A percentile compares a stretch with the other conserved stretches of the same genome.
These are phyloP conservation scores for Alligator mississippiensis DNA, from an alignment of 2,113 vertebrate species.

Conservation along the genomic window DNA sequence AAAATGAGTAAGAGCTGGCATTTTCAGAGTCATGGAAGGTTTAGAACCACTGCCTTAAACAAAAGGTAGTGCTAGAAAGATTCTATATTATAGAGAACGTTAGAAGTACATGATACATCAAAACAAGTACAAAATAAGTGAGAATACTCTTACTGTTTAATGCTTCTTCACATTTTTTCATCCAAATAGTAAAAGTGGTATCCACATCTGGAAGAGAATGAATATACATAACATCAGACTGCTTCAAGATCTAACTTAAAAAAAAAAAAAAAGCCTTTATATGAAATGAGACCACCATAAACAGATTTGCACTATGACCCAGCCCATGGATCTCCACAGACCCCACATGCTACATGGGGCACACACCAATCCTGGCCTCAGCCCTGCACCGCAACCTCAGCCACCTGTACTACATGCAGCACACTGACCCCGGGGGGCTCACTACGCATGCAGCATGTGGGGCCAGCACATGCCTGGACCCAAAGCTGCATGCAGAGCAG, in stretches of 20 bases:
- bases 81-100: background rate
- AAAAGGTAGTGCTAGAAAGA: background rate
- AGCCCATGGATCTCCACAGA: no score
- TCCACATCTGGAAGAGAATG: conserved; percentile 80
- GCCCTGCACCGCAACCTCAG: background rate
- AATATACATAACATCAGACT: conserved; percentile 9
- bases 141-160: conserved; percentile 82
- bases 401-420: background rate
- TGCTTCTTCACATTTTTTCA: conserved; percentile 89
- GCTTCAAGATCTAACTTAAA: background rate
- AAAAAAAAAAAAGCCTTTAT: background rate
- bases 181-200: conserved; percentile 87
- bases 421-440: accelerated
- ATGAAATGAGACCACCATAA: no score
- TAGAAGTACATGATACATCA: background rate
- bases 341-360: no score
- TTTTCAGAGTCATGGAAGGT: background rate
- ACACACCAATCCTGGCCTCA: background rate
- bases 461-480: no score
- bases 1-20: no score
- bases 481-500: no score
- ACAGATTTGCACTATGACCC: no score
- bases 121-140: background rate
- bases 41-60: background rate
- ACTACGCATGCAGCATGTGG: no score